Evolutionary conservation across 2,797 vertebrate genomes (phyloP).

Genomic region (Glossophaga mutica): DNA sequence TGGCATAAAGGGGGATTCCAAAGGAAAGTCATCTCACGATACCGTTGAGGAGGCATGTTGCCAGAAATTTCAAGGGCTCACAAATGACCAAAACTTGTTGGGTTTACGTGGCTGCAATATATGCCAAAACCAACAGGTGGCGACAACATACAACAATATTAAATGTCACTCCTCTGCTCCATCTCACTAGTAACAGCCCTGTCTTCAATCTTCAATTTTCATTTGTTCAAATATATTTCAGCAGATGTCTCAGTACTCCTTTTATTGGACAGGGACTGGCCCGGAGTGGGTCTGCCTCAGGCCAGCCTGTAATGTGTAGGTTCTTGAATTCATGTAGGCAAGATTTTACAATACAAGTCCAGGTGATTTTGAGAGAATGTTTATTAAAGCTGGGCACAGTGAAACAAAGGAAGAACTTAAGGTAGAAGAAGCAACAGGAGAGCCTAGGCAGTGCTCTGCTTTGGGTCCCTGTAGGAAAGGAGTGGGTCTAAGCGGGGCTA

Average conservation of each 20-base stretch:
- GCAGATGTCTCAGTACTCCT: not conserved
- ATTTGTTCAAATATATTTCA: not conserved
- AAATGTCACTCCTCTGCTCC: not conserved
- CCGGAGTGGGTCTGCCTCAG: not conserved
- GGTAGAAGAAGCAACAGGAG: not conserved
- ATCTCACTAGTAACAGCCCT: not conserved
- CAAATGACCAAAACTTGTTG: not conserved
- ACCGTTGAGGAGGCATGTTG: not conserved
- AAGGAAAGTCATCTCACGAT: conserved; percentile 23
- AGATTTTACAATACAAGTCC: not conserved
- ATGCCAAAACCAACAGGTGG: conserved; percentile 23
- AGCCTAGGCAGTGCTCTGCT: not conserved
- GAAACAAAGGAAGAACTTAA: not conserved
- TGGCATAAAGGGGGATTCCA: not conserved
- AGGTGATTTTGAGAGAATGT: not conserved
- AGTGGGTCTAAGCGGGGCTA: too few relatives aligned
- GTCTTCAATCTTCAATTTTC: not conserved
- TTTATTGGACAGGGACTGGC: not conserved
- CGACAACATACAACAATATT: conserved; percentile 6
- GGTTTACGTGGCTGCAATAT: not conserved
- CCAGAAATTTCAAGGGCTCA: not conserved
- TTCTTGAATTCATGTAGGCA: not conserved
- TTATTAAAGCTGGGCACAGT: not conserved
- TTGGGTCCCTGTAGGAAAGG: not conserved
- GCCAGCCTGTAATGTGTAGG: not conserved